Evolutionary conservation across 1,140 invertebrate genomes (phyloP).

Genomic region (Heliconius himera): DNA sequence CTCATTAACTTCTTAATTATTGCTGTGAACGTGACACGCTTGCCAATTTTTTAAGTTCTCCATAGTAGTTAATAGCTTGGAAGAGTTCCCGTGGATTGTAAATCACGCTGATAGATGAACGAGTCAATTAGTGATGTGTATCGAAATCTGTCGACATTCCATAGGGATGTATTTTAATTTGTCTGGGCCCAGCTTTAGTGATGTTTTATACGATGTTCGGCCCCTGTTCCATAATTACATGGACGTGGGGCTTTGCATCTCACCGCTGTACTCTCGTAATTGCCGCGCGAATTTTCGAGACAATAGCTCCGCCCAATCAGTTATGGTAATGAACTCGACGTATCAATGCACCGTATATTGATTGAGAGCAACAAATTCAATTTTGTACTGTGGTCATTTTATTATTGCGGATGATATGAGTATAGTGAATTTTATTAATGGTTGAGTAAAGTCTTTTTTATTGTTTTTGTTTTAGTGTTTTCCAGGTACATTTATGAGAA

Average conservation of each 20-base stretch:
- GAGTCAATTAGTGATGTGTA: constrained; percentile 62
- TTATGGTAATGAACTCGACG: constrained; percentile 68
- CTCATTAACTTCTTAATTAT: constrained; percentile 79
- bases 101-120: constrained; percentile 36
- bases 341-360: constrained; percentile 29
- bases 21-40: constrained; percentile 61
- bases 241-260: constrained; percentile 38
- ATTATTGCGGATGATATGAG: not conserved
- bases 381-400: constrained; percentile 18
- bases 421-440: not conserved
- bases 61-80: constrained; percentile 40
- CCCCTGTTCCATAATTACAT: constrained; percentile 59
- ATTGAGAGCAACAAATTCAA: constrained; percentile 24
- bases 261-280: constrained; percentile 49
- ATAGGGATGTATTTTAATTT: constrained; percentile 61
- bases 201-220: constrained; percentile 50
- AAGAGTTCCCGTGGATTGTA: constrained; percentile 41
- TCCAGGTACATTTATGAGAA: no score
- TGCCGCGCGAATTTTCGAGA: constrained; percentile 58
- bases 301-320: constrained; percentile 66
- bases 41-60: constrained; percentile 53
- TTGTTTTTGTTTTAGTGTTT: not conserved
- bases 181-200: constrained; percentile 35
- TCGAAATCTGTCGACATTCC: constrained; percentile 56
- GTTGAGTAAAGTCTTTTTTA: not conserved